Base-by-base conservation (phyloP, 1,140 invertebrate species). In the Chlorops oryzae region DNA sequence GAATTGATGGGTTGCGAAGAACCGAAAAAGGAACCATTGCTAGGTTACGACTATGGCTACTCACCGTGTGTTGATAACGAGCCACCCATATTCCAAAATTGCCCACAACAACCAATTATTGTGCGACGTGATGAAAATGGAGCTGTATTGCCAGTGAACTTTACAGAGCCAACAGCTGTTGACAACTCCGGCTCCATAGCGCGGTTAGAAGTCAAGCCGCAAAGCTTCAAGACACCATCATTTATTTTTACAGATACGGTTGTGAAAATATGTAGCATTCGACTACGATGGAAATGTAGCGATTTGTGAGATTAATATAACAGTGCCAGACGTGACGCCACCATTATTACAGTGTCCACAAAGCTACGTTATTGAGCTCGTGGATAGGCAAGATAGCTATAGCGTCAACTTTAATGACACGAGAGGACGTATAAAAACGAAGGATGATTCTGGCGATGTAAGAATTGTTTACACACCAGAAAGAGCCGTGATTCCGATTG, bases 241-340 rank as follows among this genome's bases (percentile, higher is more conserved):
- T 83, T 86, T 58, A 81, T 96, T 20, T 94, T 96, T 69, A 81
- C 92, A 62, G 90, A 96, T 52, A 90, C 88, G 51, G 87, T 93
- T 32, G 89, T 97, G 1, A 89, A n/a, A 95, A 78, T 98, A 97
- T 62, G 84, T 94, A 3, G 94, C 94, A 1, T 96, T 90, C 63
- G 94, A 98, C 76, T 92, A 92, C 62, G 93, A 97, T 70, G 94
- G 94, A 56, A 97, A 98, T 65, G 90, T 95, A 20, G 94, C 93
- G 21, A 95, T 96, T 69, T 98, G 94, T 65, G 88, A 92, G 78
- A 91, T 97, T 4, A 95, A 95, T 61, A 93, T 96, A 17, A 94
- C 91, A 5, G 89, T 94, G 3, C 88, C 89, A 25, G 92, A 96
- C 75, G 88, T 94, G 41, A 95, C 90, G 3, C 92, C 93, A 32